Conservation (phyloP, 2,113 vertebrate species). For the Spilogale gracilis region DNA sequence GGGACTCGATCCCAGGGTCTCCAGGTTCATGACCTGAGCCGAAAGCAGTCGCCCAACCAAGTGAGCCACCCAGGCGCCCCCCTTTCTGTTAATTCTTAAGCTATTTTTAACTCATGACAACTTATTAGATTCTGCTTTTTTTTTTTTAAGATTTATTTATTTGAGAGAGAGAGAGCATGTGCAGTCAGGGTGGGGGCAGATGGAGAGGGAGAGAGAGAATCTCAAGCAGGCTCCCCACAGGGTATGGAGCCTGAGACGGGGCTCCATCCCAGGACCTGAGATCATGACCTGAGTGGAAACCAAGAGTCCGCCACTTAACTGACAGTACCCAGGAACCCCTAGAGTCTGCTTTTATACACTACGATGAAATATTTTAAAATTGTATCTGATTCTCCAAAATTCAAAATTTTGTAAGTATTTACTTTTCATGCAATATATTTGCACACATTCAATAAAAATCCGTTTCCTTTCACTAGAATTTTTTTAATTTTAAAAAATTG, state of each 20-base stretch:
- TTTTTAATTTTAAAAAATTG: neutral
- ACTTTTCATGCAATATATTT: neutral
- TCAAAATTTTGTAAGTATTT: neutral
- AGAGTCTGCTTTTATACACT: neutral
- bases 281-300: neutral
- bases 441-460: neutral
- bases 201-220: too few species aligned
- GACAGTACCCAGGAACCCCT: neutral
- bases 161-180: too few species aligned
- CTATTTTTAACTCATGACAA: neutral
- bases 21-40: too few species aligned
- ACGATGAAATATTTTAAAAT: neutral
- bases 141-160: neutral
- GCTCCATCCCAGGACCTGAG: neutral
- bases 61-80: too few species aligned
- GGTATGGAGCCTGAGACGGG: neutral
- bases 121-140: neutral
- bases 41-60: too few species aligned
- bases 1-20: too few species aligned
- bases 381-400: neutral
- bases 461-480: neutral
- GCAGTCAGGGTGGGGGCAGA: too few species aligned
- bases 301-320: too few species aligned
- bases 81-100: neutral
- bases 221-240: neutral